These are phyloP conservation scores for Prunella fulvescens DNA, from an alignment of 2,113 vertebrate genomes.

Conservation along the genomic window DNA sequence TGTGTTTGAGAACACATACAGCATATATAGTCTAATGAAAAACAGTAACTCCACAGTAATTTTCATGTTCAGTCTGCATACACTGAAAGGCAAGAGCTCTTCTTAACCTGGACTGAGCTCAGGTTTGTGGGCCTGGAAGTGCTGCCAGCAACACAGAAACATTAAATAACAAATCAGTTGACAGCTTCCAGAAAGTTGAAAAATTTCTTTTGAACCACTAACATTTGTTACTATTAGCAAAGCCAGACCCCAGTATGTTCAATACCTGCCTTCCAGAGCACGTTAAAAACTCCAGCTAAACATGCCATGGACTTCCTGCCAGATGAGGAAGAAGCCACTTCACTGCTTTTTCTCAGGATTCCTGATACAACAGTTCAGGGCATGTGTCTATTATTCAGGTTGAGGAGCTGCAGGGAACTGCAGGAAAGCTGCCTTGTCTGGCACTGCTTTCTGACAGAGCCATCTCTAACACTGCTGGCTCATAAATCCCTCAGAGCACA, in stretches of 20 bases:
- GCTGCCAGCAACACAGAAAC: neutral
- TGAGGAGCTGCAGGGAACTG: neutral
- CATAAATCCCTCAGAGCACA: neutral
- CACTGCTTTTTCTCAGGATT: neutral
- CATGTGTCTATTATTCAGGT: neutral
- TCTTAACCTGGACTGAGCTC: neutral
- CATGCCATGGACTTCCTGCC: neutral
- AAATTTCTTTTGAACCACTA: neutral
- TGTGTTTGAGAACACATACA: neutral
- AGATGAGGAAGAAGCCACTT: neutral
- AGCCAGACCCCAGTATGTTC: neutral
- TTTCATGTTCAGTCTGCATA: neutral
- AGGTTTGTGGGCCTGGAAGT: constrained; percentile 2
- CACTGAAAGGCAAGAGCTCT: neutral
- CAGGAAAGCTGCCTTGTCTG: neutral
- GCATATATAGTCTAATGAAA: neutral
- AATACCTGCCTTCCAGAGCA: neutral
- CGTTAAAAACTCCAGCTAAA: neutral
- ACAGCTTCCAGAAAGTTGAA: neutral
- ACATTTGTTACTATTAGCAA: neutral
- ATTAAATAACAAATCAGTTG: neutral
- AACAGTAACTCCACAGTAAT: constrained; percentile 8
- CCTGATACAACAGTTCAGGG: neutral
- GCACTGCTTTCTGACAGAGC: neutral
- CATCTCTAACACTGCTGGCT: neutral